phyloP scores from a whole-genome alignment of 1,140 invertebrate genomes.

The Zaprionus lachaisei region DNA sequence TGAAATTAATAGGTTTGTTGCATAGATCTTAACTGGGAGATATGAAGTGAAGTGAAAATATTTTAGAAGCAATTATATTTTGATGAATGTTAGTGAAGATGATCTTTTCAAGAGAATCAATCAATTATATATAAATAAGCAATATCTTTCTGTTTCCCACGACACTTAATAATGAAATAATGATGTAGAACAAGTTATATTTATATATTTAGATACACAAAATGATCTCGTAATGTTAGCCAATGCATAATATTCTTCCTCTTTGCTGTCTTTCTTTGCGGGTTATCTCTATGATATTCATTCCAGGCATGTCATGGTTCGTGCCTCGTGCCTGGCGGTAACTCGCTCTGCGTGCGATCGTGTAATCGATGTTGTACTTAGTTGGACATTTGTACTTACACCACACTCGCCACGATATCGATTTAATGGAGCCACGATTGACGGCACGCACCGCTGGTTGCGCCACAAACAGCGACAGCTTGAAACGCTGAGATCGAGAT shows the following conservation, averaged over 20 bases:
- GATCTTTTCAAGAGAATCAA: too few species aligned
- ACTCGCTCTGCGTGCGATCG: constrained; percentile 56
- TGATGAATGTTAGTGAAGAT: too few species aligned
- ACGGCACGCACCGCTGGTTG: constrained; percentile 25
- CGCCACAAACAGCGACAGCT: not conserved
- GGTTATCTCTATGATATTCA: not conserved
- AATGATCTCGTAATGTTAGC: too few species aligned
- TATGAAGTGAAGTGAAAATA: not conserved
- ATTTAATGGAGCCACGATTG: constrained; percentile 64
- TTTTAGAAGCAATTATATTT: not conserved
- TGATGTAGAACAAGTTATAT: too few species aligned
- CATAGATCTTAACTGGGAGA: not conserved
- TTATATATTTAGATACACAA: too few species aligned
- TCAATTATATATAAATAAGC: too few species aligned
- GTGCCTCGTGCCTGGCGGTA: constrained; percentile 27
- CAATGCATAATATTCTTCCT: too few species aligned
- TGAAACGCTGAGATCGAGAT: not conserved
- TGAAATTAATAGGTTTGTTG: not conserved
- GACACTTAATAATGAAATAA: too few species aligned
- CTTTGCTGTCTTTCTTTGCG: too few species aligned
- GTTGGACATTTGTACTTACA: constrained; percentile 65
- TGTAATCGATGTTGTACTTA: constrained; percentile 74
- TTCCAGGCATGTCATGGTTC: constrained; percentile 14
- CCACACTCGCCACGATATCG: constrained; percentile 58
- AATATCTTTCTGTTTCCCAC: too few species aligned